A percentile compares a stretch with the other conserved stretches of the same genome.
These are phyloP conservation scores for Hermetia illucens DNA, from an alignment of 1,140 invertebrate species.

Conservation along the genomic window DNA sequence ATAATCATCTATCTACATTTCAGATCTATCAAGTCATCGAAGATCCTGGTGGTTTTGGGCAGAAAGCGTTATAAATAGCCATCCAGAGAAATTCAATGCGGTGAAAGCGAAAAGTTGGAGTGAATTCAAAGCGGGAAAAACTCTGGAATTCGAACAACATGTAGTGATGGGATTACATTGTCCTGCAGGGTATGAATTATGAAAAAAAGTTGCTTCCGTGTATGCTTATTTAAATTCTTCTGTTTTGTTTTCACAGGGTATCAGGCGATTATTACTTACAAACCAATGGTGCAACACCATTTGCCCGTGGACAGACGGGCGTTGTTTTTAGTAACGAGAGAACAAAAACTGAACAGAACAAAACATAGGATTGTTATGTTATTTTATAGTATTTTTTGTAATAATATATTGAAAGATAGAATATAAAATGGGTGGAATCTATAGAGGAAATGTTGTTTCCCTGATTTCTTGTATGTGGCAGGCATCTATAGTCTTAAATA, in stretches of 20 bases:
- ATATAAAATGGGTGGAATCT: no score
- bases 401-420: no score
- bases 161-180: constrained; percentile 27
- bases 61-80: constrained; percentile 37
- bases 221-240: background rate
- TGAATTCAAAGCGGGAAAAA: constrained; percentile 29
- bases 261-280: constrained; percentile 31
- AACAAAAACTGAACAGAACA: no score
- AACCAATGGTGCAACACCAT: constrained; percentile 29
- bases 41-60: constrained; percentile 44
- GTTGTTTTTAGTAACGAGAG: no score
- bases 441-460: no score
- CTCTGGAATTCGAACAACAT: constrained; percentile 7
- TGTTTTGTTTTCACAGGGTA: constrained; percentile 15
- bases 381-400: no score
- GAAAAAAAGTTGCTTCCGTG: background rate
- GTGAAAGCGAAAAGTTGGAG: constrained; percentile 28
- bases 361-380: no score
- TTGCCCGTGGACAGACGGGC: constrained; percentile 14
- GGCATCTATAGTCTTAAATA: no score
- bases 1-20: no score
- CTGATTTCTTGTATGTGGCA: no score
- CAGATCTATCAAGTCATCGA: constrained; percentile 49
- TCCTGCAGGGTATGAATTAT: constrained; percentile 20
- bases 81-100: constrained; percentile 33